Conservation (phyloP, 2,888 invertebrate species). For the Plebejus melissa region DNA sequence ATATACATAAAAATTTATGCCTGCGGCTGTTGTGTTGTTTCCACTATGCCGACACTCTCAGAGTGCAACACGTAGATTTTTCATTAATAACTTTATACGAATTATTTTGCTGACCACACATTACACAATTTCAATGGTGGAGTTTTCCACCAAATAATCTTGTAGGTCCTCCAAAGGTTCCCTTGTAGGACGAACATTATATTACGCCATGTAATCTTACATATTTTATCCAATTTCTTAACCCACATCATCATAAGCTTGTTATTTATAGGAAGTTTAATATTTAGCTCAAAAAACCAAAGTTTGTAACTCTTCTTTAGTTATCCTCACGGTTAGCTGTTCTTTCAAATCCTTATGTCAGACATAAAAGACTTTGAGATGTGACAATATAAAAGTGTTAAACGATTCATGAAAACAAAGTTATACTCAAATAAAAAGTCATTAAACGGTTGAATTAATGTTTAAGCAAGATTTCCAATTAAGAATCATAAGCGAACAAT, state of each 20-base stretch:
- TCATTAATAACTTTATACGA: neutral
- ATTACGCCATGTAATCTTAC: conserved; percentile 13
- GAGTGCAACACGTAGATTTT: neutral
- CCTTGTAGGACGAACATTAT: conserved; percentile 26
- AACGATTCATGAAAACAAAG: neutral
- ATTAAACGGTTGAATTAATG: neutral
- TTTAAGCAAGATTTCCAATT: conserved; percentile 24
- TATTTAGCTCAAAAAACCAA: neutral
- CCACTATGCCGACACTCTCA: no score
- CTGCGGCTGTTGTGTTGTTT: no score
- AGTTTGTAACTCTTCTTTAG: no score
- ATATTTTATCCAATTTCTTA: conserved; percentile 9
- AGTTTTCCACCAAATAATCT: conserved; percentile 48
- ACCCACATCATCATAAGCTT: conserved; percentile 1
- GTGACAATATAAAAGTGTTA: neutral
- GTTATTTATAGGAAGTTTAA: neutral
- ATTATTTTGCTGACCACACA: conserved; percentile 40
- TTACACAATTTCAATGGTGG: conserved; percentile 39
- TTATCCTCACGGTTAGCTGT: no score
- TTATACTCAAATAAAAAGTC: neutral
- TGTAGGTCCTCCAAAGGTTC: conserved; percentile 33
- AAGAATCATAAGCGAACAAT: conserved; percentile 25
- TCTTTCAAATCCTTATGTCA: no score
- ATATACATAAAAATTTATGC: no score
- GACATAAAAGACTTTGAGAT: neutral